phyloP scores from a whole-genome alignment of 2,113 vertebrate species.

The Neolamprologus toae region DNA sequence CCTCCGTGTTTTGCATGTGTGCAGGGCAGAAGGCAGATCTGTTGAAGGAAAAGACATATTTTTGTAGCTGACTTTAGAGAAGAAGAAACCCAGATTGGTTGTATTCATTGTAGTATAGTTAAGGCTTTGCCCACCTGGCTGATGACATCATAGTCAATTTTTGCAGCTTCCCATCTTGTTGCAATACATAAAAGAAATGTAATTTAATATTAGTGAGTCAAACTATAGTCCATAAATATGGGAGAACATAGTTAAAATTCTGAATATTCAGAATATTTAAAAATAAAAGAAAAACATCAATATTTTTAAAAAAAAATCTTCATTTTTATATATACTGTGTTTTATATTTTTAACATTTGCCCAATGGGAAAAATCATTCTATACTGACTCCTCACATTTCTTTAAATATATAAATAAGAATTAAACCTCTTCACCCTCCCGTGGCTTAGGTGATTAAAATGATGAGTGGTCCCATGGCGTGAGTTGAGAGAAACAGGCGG shows the following conservation, averaged over 20 bases:
- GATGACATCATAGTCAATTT: not conserved
- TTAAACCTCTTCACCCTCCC: not conserved
- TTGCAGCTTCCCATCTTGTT: not conserved
- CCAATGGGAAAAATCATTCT: not conserved
- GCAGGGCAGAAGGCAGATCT: not conserved
- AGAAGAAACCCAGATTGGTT: not conserved
- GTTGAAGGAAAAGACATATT: not conserved
- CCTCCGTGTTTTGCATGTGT: not conserved
- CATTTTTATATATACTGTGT: not conserved
- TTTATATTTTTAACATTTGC: not conserved
- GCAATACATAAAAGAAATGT: not conserved
- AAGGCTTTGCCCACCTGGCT: not conserved
- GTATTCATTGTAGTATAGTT: not conserved
- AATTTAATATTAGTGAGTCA: not conserved
- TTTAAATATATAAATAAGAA: not conserved
- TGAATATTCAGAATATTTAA: not conserved
- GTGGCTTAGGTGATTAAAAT: conserved; percentile 28
- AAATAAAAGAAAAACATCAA: not conserved
- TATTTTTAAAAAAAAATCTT: accelerated
- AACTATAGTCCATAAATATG: not conserved
- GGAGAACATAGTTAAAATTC: not conserved
- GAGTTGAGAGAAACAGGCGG: not conserved
- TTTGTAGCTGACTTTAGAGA: not conserved
- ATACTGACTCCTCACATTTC: not conserved
- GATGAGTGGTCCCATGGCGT: not conserved